Percentiles rank a stretch among this genome's conserved stretches.
Conservation (phyloP, 2,113 vertebrate genomes). For the Thryonomys swinderianus region DNA sequence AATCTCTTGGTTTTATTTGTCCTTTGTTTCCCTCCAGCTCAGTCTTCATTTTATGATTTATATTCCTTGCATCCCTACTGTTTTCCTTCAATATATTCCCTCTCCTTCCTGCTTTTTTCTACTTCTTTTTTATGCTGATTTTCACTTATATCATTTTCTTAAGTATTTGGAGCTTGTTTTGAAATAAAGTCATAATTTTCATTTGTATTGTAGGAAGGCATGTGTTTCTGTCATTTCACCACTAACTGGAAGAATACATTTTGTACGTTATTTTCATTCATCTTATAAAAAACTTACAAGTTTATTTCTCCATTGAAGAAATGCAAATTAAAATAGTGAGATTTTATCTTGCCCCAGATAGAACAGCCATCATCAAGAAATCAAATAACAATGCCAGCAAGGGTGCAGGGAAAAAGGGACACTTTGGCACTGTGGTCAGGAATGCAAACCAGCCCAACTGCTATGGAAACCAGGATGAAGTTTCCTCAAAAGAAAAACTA, state of each 20-base stretch:
- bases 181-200: neutral
- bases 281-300: neutral
- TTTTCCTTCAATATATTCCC: neutral
- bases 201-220: neutral
- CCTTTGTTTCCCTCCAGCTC: neutral
- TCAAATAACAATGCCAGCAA: neutral
- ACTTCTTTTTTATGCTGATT: neutral
- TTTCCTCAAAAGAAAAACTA: neutral
- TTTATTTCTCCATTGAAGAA: neutral
- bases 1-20: neutral
- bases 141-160: neutral
- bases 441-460: neutral
- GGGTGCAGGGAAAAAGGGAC: neutral
- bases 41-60: neutral
- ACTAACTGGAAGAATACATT: neutral
- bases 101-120: neutral
- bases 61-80: neutral
- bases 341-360: neutral
- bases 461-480: neutral
- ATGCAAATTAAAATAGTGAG: neutral
- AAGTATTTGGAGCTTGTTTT: neutral
- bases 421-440: neutral
- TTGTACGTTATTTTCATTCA: neutral
- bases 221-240: neutral
- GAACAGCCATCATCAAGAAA: neutral